Conservation (phyloP, 35 echinoderm and acorn worm genomes). For the Patiria miniata region DNA sequence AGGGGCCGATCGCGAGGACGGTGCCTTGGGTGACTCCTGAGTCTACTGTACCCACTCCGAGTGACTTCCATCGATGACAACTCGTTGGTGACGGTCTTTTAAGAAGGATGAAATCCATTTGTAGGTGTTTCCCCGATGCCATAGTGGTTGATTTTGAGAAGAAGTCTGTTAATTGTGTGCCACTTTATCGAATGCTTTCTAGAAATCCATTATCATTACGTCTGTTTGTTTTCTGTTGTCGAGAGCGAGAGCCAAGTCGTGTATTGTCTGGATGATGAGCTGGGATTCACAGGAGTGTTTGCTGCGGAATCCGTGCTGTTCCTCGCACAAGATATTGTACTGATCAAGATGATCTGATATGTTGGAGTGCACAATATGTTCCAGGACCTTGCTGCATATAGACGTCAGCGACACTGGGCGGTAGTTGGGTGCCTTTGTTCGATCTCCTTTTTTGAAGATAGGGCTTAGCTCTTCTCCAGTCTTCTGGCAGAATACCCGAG, state of each 20-base stretch:
- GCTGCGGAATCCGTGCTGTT: slow-evolving; percentile 62
- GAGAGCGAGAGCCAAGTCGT: slow-evolving; percentile 13
- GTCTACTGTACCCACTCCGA: too few relatives aligned
- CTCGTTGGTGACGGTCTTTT: too few relatives aligned
- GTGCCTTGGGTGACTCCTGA: too few relatives aligned
- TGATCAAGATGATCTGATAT: slow-evolving; percentile 52
- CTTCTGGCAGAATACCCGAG: slow-evolving; percentile 35
- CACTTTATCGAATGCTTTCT: too few relatives aligned
- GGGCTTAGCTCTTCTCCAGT: slow-evolving; percentile 68
- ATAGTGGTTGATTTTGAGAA: too few relatives aligned
- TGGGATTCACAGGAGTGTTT: slow-evolving; percentile 57
- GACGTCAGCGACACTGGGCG: slow-evolving; percentile 53
- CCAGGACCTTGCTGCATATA: slow-evolving; percentile 59
- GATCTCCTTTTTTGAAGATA: slow-evolving; percentile 69
- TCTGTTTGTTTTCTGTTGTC: slow-evolving; percentile 43
- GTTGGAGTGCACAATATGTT: slow-evolving; percentile 60
- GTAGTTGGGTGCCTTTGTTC: slow-evolving; percentile 49
- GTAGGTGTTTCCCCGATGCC: too few relatives aligned
- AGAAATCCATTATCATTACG: slow-evolving; percentile 42
- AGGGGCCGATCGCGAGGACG: too few relatives aligned
- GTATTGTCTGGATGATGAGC: slow-evolving; percentile 48
- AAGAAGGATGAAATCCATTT: neutral
- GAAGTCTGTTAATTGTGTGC: too few relatives aligned
- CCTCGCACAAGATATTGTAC: slow-evolving; percentile 45
- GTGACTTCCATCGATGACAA: too few relatives aligned